Percentiles rank a stretch among this genome's conserved stretches.
Evolutionary conservation across 2,888 invertebrate species (phyloP).

Genomic region (Mesopsocus fuscifrons): DNA sequence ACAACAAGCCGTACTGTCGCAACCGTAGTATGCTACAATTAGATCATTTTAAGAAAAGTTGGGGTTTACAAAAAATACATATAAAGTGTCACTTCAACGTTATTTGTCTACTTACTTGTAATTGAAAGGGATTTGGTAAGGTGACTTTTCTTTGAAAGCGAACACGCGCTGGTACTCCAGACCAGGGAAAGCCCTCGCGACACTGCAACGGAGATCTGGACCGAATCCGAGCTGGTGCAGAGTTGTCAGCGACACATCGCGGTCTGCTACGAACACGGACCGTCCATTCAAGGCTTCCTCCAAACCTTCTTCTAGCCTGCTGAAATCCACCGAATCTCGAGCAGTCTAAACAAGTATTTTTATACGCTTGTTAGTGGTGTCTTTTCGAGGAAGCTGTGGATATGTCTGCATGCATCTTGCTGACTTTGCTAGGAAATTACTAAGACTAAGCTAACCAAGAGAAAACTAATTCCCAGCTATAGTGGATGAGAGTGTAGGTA

Average conservation of each 20-base stretch:
- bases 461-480: too few species aligned
- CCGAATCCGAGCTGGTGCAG: not conserved
- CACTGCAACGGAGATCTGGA: not conserved
- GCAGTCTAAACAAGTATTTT: too few species aligned
- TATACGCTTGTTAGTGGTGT: too few species aligned
- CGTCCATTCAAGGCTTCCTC: not conserved
- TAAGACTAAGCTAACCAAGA: too few species aligned
- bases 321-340: not conserved
- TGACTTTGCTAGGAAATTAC: too few species aligned
- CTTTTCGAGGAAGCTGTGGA: too few species aligned
- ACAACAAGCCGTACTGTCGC: constrained; percentile 1
- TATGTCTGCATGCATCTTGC: too few species aligned
- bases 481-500: too few species aligned
- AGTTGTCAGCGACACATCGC: not conserved
- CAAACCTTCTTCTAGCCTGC: not conserved
- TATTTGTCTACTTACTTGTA: not conserved
- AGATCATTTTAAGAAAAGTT: not conserved
- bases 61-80: not conserved
- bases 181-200: not conserved
- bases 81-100: not conserved
- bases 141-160: not conserved
- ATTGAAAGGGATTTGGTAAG: not conserved
- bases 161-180: constrained; percentile 1
- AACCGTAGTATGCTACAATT: constrained; percentile 5
- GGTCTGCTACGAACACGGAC: not conserved